phyloP scores from a whole-genome alignment of 2,888 invertebrate genomes.

The Tuberolachnus salignus region DNA sequence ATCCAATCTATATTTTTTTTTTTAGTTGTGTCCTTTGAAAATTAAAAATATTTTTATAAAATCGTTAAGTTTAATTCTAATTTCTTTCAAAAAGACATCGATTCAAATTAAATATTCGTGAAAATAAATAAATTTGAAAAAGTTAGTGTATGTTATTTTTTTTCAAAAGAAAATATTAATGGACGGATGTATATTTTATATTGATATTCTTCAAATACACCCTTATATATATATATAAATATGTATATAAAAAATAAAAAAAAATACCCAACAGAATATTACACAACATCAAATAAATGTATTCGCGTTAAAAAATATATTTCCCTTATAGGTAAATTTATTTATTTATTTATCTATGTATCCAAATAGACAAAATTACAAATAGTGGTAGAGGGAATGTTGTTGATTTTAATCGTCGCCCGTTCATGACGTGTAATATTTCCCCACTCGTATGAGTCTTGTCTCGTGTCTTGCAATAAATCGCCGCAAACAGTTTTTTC shows the following conservation, averaged over 20 bases:
- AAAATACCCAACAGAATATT: not conserved
- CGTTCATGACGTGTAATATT: slow-evolving; percentile 31
- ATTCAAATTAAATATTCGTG: no score
- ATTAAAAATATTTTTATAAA: no score
- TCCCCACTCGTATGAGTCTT: not conserved
- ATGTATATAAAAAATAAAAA: not conserved
- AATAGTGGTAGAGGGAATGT: slow-evolving; percentile 20
- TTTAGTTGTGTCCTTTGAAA: no score
- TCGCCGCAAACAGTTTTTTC: slow-evolving; percentile 28
- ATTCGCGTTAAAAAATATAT: not conserved
- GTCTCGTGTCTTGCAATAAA: slow-evolving; percentile 27
- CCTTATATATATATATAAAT: not conserved
- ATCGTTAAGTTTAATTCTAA: no score
- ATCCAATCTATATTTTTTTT: no score
- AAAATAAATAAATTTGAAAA: no score
- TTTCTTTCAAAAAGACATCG: no score
- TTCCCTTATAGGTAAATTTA: not conserved
- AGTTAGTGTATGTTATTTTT: no score
- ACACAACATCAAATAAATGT: not conserved
- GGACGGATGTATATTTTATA: not conserved
- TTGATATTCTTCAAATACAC: not conserved
- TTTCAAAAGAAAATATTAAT: not conserved
- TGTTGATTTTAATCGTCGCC: slow-evolving; percentile 41
- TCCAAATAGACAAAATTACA: not conserved
- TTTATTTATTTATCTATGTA: slow-evolving; percentile 8